phyloP scores from a whole-genome alignment of 2,888 invertebrate species.

The Cetonia aurata region DNA sequence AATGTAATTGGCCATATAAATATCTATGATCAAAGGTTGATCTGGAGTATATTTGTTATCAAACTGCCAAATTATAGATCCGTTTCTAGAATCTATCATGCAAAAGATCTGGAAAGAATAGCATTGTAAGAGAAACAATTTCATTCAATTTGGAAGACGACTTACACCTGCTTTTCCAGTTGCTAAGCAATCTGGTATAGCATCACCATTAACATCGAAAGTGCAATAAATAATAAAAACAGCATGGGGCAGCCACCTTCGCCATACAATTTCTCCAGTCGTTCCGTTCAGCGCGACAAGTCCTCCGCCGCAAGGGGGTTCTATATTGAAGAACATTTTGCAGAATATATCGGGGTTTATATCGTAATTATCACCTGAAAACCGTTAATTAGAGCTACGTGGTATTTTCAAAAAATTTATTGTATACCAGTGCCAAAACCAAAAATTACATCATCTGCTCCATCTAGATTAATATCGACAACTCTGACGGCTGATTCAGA shows the following conservation, averaged over 20 bases:
- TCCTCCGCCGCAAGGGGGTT: conserved; percentile 79
- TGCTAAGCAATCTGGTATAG: conserved; percentile 78
- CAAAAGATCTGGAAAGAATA: conserved; percentile 69
- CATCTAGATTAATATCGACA: conserved; percentile 80
- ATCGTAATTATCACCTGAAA: conserved; percentile 69
- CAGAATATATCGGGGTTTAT: conserved; percentile 73
- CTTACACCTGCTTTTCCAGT: conserved; percentile 80
- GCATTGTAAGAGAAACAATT: conserved; percentile 6
- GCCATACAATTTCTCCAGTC: conserved; percentile 80
- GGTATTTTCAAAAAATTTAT: background rate
- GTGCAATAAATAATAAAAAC: conserved; percentile 81
- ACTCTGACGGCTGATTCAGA: conserved; percentile 81
- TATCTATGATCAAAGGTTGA: conserved; percentile 67
- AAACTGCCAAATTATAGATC: conserved; percentile 76
- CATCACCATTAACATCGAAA: conserved; percentile 78
- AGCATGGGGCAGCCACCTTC: conserved; percentile 78
- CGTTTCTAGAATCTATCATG: conserved; percentile 76
- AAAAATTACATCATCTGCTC: conserved; percentile 78
- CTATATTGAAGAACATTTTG: conserved; percentile 76
- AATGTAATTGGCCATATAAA: conserved; percentile 80
- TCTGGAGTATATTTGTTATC: conserved; percentile 66
- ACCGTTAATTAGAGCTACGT: background rate
- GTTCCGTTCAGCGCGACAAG: conserved; percentile 81
- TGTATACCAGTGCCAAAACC: conserved; percentile 81
- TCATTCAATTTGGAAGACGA: no score